phyloP scores from a whole-genome alignment of 2,888 invertebrate species.

The Stenodema calcarata region DNA sequence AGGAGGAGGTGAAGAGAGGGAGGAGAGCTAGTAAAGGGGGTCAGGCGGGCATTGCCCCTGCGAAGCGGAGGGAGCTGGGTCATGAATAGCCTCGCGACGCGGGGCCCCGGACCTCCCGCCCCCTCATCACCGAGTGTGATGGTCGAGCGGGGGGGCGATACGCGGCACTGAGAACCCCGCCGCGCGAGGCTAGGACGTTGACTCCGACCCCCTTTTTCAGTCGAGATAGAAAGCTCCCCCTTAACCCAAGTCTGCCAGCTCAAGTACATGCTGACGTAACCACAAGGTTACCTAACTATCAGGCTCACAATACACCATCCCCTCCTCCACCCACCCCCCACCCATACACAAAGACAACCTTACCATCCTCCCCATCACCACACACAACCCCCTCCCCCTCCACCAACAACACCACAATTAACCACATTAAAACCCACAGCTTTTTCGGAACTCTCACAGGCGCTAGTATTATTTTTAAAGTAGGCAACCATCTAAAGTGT shows the following conservation, averaged over 20 bases:
- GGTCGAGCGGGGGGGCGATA: neutral
- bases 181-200: constrained; percentile 48
- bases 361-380: neutral
- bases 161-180: constrained; percentile 22
- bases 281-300: constrained; percentile 44
- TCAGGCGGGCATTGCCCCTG: constrained; percentile 48
- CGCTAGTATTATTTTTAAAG: neutral
- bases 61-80: constrained; percentile 20
- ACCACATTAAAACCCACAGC: neutral
- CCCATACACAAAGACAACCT: too few relatives aligned
- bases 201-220: constrained; percentile 46
- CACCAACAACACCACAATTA: neutral
- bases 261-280: constrained; percentile 46
- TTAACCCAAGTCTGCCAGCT: constrained; percentile 24
- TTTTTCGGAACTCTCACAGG: neutral
- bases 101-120: neutral
- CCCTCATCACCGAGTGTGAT: neutral
- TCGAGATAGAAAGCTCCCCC: constrained; percentile 45
- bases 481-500: neutral
- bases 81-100: constrained; percentile 47
- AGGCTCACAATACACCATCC: neutral
- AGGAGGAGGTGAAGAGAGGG: neutral
- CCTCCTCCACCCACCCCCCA: too few relatives aligned
- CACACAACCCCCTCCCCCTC: neutral
- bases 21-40: constrained; percentile 21